Conservation (phyloP, 2,113 vertebrate genomes). For the Thalassoma bifasciatum region DNA sequence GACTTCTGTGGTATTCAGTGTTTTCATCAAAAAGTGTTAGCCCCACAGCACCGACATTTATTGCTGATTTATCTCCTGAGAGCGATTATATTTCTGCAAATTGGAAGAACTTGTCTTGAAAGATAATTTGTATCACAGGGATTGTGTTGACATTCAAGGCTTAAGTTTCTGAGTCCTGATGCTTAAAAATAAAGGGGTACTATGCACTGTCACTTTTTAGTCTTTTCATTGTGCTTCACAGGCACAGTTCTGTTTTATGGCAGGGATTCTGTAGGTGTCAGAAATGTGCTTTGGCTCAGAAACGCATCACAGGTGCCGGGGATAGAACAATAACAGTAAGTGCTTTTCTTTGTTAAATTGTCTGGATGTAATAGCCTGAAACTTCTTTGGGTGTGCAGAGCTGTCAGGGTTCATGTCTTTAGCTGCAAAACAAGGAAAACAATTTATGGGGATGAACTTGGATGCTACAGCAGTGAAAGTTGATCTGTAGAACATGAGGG, state of each 20-base stretch:
- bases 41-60: neutral
- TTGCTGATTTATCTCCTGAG: neutral
- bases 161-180: neutral
- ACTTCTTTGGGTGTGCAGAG: neutral
- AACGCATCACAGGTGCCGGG: conserved; percentile 28
- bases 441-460: neutral
- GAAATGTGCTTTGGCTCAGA: conserved; percentile 16
- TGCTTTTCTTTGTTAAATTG: conserved; percentile 27
- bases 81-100: neutral
- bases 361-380: conserved; percentile 12
- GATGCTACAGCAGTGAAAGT: neutral
- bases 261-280: conserved; percentile 11
- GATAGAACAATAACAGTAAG: conserved; percentile 33
- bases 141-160: conserved; percentile 8
- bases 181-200: neutral
- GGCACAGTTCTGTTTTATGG: neutral
- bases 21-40: neutral
- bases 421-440: neutral
- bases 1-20: conserved; percentile 3
- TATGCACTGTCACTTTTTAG: neutral
- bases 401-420: conserved; percentile 1
- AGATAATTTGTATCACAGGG: neutral
- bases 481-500: neutral
- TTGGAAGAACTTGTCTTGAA: neutral
- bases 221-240: conserved; percentile 1